Evolutionary conservation across 2,888 invertebrate genomes (phyloP), one percentile per base, ranked within the genome.

Genomic region (Globia sparganii): DNA sequence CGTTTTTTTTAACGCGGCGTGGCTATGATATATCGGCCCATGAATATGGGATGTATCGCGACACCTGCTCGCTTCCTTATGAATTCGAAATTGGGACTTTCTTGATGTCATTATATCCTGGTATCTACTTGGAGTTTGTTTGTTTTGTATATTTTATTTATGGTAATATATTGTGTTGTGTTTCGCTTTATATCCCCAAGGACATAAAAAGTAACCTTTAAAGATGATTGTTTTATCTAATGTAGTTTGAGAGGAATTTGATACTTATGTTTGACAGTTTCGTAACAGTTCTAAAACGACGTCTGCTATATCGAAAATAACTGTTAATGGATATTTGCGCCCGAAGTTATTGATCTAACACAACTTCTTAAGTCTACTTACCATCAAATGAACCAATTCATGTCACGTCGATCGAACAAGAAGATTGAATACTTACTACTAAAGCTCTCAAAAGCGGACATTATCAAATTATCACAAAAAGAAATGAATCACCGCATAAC

Each of bases 31-130:
- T 96, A 96, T 96, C 93, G 94, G 94, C 89, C 94, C 93, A 96
- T 96, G 96, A 96, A 96, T 96, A 95, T 95, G 94, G 92, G 94
- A 96, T 96, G 95, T 92, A 92, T 91, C 91, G 94, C 93, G 94
- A 95, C 95, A 95, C 95, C 96, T 95, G 95, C 93, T 91, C 90
- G 92, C 92, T 91, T 92, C 92, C 94, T 95, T 95, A 95, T 95
- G 96, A 94, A 96, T 95, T 94, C 93, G 91, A 94, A 94, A 95
- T 95, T 94, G 93, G 93, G 92, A 91, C 92, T 92, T 91, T 88
- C 90, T 89, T 91, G 92, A 92, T 91, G 93, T 94, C 93, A 93
- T 93, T 93, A 93, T 91, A 89, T 88, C 90, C 91, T 91, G 88
- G 90, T 91, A 87, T 82, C 83, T 83, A 86, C 85, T 84, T 79